Base-by-base conservation (phyloP, 2,113 vertebrate genomes). In the Platysteira castanea region DNA sequence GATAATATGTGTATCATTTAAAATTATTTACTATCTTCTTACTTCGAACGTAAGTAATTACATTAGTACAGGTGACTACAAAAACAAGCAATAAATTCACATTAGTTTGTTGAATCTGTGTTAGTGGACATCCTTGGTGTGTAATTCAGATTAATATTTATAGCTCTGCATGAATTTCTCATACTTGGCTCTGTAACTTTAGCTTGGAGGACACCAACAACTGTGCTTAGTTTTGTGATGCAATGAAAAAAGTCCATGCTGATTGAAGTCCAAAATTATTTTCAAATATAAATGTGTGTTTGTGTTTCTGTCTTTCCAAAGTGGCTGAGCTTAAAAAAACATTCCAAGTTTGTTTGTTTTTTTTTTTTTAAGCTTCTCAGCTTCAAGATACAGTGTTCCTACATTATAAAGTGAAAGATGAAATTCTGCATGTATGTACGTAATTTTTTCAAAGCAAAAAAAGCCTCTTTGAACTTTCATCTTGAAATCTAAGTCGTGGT, bases 1-100 rank as follows among this genome's bases (percentile, higher is more conserved):
- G 42, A 84, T 84, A 75, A 59, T 94, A 87, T 73, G 50, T 13
- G 70, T 82, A 93, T 97, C 96, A 96, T 95, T 97, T 95, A 64
- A 93, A 96, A 92, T 97, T 96, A 96, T 95, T 88, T 69, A 46
- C 21, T 87, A 85, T 90, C 35, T 82, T 90, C 76, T 93, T 84
- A 91, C 42, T 96, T 96, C 95, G 76, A 96, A 73, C 60, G 30
- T 88, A 94, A 87, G 85, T 97, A 97, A 97, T 97, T 97, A 70
- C 85, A 92, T 97, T 95, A 95, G 74, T 94, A 83, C 31, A 83
- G 59, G 44, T 97, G 84, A 95, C 91, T 96, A 94, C 84, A 96
- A 95, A 96, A 97, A 86, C 52, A 89, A 76, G 79, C 71, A 94
- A 91, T 98, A 98, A 97, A 97, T 97, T 78, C 84, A 95, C 81